Evolutionary conservation across 2,888 invertebrate genomes (phyloP), one percentile per base, ranked within the genome.

Genomic region (Strigamia transsilvanica): DNA sequence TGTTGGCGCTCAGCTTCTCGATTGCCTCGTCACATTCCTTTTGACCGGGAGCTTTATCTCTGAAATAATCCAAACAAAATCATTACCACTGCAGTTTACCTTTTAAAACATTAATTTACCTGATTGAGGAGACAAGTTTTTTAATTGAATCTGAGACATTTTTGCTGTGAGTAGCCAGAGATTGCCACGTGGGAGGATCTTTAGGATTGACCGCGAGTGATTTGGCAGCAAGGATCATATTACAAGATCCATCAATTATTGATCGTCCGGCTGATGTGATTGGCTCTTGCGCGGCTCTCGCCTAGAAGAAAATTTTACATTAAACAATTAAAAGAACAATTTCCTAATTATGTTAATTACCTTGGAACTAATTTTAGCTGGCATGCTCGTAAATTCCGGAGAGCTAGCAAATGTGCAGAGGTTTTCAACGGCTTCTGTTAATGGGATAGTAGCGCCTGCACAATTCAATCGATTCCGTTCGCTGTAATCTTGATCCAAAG

Each of bases 121-220:
- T 92, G 85, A 98, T 96, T 84, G 96, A 95, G 15, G 95, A 93
- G 5, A 98, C 97, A 5, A 99, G 91, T 13, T 93, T 92, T 89
- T 99, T 99, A 87, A 99, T 98, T 38, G 97, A 95, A 88, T 99
- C 98, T 0, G 98, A 98, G 0, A 99, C 98, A 80, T 93, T 93
- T 88, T 97, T 98, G 87, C 97, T 97, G 90, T 98, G 96, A 85
- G 92, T 92, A 0, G 98, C 97, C 83, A 99, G 92, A 83, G 93
- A 91, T 87, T 98, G 98, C 97, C 99, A 99, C 27, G 96, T 96
- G 0, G 94, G 91, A 2, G 97, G 94, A 89, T 99, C 98, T 84
- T 93, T 93, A 0, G 98, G 97, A 80, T 94, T 92, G 38, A 96
- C 91, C 0, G 96, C 96, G 84, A 99, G 90, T 81, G 93, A 94